These are phyloP conservation scores for Zenarchopterus dispar DNA, from an alignment of 2,797 vertebrate species.

Conservation along the genomic window DNA sequence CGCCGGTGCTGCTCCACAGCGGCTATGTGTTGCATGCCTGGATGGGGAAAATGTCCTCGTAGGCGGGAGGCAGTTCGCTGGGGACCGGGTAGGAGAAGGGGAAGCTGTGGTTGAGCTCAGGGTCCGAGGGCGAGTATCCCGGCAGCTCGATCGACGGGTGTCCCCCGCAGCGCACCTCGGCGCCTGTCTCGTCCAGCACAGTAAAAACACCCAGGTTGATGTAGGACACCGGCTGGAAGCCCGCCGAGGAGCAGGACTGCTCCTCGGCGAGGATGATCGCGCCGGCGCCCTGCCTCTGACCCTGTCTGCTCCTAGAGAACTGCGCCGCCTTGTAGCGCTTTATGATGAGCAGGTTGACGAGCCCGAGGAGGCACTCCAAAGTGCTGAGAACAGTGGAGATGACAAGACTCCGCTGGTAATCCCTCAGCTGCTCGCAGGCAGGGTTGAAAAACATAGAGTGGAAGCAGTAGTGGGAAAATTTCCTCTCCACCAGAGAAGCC, in stretches of 20 bases:
- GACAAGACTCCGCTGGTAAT: conserved; percentile 91
- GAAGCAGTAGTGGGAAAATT: conserved; percentile 92
- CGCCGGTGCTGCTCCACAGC: conserved; percentile 47
- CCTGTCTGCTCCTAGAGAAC: conserved; percentile 78
- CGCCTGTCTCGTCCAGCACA: conserved; percentile 87
- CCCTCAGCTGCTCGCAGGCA: conserved; percentile 88
- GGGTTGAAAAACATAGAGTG: conserved; percentile 73
- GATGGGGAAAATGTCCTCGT: conserved; percentile 91
- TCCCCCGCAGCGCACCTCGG: conserved; percentile 89
- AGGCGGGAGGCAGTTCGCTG: conserved; percentile 88
- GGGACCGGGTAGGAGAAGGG: conserved; percentile 91
- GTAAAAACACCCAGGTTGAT: conserved; percentile 90
- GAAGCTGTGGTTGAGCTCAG: conserved; percentile 89
- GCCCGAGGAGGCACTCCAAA: conserved; percentile 91
- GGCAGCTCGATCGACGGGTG: conserved; percentile 95
- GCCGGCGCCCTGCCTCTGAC: conserved; percentile 82
- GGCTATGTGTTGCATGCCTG: conserved; percentile 80
- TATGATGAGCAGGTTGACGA: conserved; percentile 89
- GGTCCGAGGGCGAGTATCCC: conserved; percentile 90
- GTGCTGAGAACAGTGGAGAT: conserved; percentile 93
- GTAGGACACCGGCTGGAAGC: conserved; percentile 91
- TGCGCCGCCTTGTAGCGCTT: conserved; percentile 90
- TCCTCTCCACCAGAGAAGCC: conserved; percentile 92
- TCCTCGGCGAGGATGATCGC: conserved; percentile 88
- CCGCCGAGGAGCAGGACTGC: conserved; percentile 82